phyloP scores from a whole-genome alignment of 2,113 vertebrate species.

The Rhynchomys soricoides region DNA sequence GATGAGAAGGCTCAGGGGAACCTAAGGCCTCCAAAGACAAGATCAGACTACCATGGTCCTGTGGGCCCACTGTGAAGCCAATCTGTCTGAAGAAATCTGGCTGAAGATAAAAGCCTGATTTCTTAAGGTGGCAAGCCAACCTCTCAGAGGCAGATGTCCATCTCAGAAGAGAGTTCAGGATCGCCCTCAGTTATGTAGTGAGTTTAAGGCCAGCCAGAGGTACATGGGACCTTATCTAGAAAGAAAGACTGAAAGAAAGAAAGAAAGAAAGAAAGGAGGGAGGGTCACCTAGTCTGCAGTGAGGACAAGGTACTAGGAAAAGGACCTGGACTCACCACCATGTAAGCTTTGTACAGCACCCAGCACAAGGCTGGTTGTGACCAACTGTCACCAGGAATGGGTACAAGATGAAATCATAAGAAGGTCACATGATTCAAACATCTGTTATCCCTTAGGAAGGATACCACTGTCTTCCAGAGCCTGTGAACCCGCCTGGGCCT shows the following conservation, averaged over 20 bases:
- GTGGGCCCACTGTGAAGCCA: too few species aligned
- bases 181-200: neutral
- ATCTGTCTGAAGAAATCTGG: neutral
- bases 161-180: neutral
- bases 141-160: neutral
- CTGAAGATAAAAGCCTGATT: neutral
- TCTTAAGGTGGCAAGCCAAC: neutral
- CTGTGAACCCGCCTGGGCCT: neutral
- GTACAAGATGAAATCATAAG: neutral
- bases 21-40: neutral
- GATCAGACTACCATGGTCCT: neutral
- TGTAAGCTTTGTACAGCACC: neutral
- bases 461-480: neutral
- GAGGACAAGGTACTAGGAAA: neutral
- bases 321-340: neutral
- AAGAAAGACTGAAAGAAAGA: too few species aligned
- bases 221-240: too few species aligned
- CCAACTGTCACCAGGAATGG: neutral
- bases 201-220: neutral
- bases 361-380: neutral
- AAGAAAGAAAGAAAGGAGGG: neutral
- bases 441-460: neutral
- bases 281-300: neutral
- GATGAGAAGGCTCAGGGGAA: neutral
- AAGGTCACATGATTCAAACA: neutral